phyloP scores from a whole-genome alignment of 2,797 vertebrate genomes.

The Dryobates pubescens region DNA sequence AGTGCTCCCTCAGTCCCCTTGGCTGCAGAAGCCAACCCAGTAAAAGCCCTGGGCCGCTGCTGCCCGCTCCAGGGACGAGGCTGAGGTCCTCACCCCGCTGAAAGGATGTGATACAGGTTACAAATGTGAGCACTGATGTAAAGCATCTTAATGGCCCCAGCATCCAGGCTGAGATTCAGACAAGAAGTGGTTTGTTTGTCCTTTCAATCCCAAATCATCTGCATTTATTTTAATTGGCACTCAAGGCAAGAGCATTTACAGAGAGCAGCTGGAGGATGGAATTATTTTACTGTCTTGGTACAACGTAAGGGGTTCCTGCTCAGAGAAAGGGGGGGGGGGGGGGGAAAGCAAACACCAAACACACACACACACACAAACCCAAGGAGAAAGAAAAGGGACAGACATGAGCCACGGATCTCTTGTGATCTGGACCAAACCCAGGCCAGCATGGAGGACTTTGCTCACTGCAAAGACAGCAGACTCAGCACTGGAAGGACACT shows the following conservation, averaged over 20 bases:
- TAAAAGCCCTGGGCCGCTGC: not conserved
- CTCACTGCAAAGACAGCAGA: rapidly evolving
- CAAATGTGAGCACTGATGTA: not conserved
- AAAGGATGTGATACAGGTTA: not conserved
- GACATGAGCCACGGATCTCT: not conserved
- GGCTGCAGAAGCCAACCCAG: not conserved
- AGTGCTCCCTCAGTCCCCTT: rapidly evolving
- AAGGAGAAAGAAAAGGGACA: not conserved
- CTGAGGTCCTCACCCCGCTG: not conserved
- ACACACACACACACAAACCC: not conserved
- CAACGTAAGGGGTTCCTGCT: not conserved
- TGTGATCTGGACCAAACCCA: too few species aligned
- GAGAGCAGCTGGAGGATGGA: constrained; percentile 25
- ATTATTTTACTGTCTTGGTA: constrained; percentile 11
- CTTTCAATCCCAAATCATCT: constrained; percentile 5
- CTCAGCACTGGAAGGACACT: not conserved
- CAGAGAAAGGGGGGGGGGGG: not conserved
- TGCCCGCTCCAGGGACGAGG: not conserved
- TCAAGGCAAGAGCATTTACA: not conserved
- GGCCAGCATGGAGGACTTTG: not conserved
- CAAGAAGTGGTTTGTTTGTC: constrained; percentile 3
- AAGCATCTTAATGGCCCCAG: not conserved
- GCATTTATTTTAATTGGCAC: constrained; percentile 36
- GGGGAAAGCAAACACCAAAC: too few species aligned
- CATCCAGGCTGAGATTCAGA: not conserved